These are phyloP conservation scores for Linurgus olivaceus DNA, from an alignment of 2,797 vertebrate species.

Conservation along the genomic window DNA sequence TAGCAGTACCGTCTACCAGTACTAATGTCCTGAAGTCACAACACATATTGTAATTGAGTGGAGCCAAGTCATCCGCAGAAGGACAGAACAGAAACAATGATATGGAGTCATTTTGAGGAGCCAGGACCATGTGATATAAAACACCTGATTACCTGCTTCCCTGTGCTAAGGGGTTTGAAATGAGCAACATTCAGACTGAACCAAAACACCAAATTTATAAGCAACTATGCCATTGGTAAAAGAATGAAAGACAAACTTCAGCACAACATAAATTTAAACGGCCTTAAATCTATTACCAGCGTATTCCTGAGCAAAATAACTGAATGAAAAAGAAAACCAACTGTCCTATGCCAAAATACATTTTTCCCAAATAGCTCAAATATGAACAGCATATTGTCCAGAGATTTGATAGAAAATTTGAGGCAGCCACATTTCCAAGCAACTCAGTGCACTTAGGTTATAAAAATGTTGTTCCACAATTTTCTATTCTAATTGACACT, in stretches of 20 bases:
- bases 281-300: constrained; percentile 6
- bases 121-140: background rate
- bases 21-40: background rate
- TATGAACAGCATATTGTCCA: constrained; percentile 45
- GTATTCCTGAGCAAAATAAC: constrained; percentile 37
- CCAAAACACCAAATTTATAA: constrained; percentile 18
- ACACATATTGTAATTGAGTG: background rate
- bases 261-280: constrained; percentile 20
- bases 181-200: constrained; percentile 60
- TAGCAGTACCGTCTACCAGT: background rate
- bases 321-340: constrained; percentile 32
- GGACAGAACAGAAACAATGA: background rate
- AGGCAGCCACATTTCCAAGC: constrained; percentile 69
- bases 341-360: constrained; percentile 77
- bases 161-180: constrained; percentile 21
- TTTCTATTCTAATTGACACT: constrained; percentile 69
- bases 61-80: background rate
- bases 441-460: constrained; percentile 72
- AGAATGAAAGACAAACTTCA: constrained; percentile 45
- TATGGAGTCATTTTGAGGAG: background rate
- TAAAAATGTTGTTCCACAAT: constrained; percentile 71
- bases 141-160: background rate
- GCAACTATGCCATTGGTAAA: constrained; percentile 55
- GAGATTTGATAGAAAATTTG: constrained; percentile 74
- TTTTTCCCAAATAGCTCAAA: constrained; percentile 73